Evolutionary conservation across 2,888 invertebrate genomes (phyloP).

Genomic region (Lottia scabra): DNA sequence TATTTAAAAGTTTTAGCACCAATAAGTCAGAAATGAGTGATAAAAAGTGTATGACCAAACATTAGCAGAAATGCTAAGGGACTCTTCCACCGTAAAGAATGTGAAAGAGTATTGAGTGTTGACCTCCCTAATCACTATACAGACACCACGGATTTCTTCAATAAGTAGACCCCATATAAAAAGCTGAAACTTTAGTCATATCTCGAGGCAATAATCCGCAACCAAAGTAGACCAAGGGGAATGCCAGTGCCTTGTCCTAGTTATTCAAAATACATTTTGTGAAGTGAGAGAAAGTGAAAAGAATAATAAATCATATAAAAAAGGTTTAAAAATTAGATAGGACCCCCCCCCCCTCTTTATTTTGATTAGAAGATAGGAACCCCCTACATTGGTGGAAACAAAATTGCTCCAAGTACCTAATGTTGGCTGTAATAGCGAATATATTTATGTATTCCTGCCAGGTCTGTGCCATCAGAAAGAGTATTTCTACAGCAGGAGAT

Average conservation of each 20-base stretch:
- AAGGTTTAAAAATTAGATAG: slow-evolving; percentile 22
- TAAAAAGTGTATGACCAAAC: neutral
- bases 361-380: too few relatives aligned
- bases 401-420: slow-evolving; percentile 21
- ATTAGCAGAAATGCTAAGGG: neutral
- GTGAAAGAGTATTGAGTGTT: neutral
- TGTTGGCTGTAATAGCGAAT: slow-evolving; percentile 20
- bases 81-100: neutral
- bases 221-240: neutral
- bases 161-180: neutral
- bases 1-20: slow-evolving; percentile 21
- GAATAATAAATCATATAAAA: slow-evolving; percentile 20
- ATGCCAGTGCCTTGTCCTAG: neutral
- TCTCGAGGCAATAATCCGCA: too few relatives aligned
- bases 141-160: neutral
- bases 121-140: neutral
- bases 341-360: too few relatives aligned
- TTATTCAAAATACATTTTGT: slow-evolving; percentile 22
- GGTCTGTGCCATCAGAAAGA: slow-evolving; percentile 13
- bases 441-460: slow-evolving; percentile 26
- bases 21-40: slow-evolving; percentile 24
- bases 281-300: slow-evolving; percentile 18
- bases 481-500: slow-evolving; percentile 23
- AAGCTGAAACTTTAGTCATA: too few relatives aligned
- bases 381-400: slow-evolving; percentile 25